These are phyloP conservation scores for Cheilosia impressa DNA, from an alignment of 2,888 invertebrate genomes.

Conservation along the genomic window DNA sequence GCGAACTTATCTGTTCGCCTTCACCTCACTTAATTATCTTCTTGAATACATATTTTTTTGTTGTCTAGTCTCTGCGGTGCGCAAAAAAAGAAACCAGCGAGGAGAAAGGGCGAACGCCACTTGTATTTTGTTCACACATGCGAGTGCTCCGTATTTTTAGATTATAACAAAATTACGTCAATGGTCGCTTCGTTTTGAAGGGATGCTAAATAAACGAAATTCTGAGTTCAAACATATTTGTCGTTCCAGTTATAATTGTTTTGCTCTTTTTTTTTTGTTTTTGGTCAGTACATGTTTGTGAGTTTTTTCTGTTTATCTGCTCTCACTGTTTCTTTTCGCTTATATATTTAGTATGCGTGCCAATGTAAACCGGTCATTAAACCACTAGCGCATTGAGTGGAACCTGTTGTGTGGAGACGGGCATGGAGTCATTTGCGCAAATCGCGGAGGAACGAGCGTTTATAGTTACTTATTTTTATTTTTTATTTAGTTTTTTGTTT, in stretches of 20 bases:
- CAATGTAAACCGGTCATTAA: slow-evolving; percentile 66
- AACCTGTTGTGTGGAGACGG: slow-evolving; percentile 54
- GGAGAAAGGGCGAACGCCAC: slow-evolving; percentile 40
- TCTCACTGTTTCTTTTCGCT: neutral
- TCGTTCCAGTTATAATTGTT: slow-evolving; percentile 26
- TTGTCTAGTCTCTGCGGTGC: neutral
- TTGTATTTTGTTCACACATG: slow-evolving; percentile 47
- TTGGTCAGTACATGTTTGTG: neutral
- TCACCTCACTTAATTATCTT: slow-evolving; percentile 53
- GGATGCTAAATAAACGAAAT: slow-evolving; percentile 29
- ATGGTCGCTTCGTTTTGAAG: slow-evolving; percentile 34
- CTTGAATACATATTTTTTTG: slow-evolving; percentile 22
- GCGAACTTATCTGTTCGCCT: slow-evolving; percentile 22
- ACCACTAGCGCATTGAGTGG: slow-evolving; percentile 50
- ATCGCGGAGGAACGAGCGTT: slow-evolving; percentile 33
- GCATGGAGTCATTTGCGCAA: slow-evolving; percentile 49
- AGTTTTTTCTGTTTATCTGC: neutral
- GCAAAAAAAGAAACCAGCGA: neutral
- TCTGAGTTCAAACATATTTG: slow-evolving; percentile 42
- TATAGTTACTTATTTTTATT: neutral
- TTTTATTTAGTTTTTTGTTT: slow-evolving; percentile 5
- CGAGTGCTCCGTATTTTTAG: slow-evolving; percentile 53
- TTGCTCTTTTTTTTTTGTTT: neutral
- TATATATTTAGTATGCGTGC: slow-evolving; percentile 34
- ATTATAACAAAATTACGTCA: slow-evolving; percentile 43